These are phyloP conservation scores for Chelonus formosanus DNA, from an alignment of 2,888 invertebrate species.

Conservation along the genomic window DNA sequence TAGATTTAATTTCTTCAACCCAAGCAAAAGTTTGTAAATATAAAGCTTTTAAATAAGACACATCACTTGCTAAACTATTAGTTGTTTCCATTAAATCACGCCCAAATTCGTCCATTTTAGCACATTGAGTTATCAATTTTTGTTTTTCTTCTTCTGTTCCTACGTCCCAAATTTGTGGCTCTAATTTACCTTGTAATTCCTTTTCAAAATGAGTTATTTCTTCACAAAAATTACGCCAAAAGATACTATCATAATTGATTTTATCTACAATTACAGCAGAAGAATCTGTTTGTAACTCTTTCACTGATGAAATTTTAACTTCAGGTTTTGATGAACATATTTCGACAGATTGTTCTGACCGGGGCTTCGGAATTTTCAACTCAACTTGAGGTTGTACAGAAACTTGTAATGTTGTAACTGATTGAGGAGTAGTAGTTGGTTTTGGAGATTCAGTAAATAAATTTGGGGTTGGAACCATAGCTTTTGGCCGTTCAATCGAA, in stretches of 20 bases:
- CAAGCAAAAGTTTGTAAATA: conserved; percentile 69
- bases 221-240: conserved; percentile 54
- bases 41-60: conserved; percentile 68
- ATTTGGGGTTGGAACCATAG: conserved; percentile 27
- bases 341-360: no score
- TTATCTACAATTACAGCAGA: conserved; percentile 41
- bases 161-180: conserved; percentile 62
- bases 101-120: conserved; percentile 70
- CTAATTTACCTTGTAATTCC: conserved; percentile 52
- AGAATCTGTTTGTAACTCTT: conserved; percentile 41
- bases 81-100: conserved; percentile 73
- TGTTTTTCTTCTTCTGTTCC: conserved; percentile 70
- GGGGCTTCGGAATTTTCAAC: no score
- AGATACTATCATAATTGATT: conserved; percentile 48
- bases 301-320: conserved; percentile 28
- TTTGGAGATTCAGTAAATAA: conserved; percentile 36
- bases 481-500: conserved; percentile 32
- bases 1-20: conserved; percentile 69
- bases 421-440: conserved; percentile 9
- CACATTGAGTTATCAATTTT: conserved; percentile 66
- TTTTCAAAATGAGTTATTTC: conserved; percentile 57
- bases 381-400: conserved; percentile 13
- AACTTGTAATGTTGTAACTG: conserved; percentile 34
- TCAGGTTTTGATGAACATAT: no score
- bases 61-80: conserved; percentile 70